Base-by-base conservation (phyloP, 2,888 invertebrate genomes). In the Drosophila pseudotalamancana region DNA sequence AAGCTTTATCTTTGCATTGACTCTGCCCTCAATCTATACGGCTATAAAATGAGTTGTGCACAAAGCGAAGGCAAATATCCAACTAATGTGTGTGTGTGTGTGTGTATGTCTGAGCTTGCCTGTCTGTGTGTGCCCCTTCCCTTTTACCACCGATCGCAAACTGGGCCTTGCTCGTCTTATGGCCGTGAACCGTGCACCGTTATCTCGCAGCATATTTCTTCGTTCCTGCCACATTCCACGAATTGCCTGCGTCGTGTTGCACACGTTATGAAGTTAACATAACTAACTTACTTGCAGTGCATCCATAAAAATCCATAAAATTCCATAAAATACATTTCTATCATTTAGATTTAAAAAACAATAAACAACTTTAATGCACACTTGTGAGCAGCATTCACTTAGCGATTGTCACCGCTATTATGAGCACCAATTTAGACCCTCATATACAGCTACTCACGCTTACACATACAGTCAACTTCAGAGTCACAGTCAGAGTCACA, bases 21-120 rank as follows among this genome's bases (percentile, higher is more conserved):
- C 61, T 57, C 61, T 55, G 86, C 79, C 79, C 85, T 80, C 85
- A 81, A 67, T 81, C 60, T 67, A 54, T 65, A 53, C 66, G 35
- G 62, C 62, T 62, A 34, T 32, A 45, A 51, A 63, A 63, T 64
- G 63, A 63, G 63, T 53, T 63, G 51, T 46, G 18, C 62, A 21
- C 63, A 46, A 62, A 45, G 63, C 63, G 31, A 63, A 56, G 12
- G 63, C 65, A 64, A 62, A 56, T 62, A 35, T 14, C 11, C 45
- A 56, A 32, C 48, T 6, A 42, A 16, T 12, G 8, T 34, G 4
- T 5, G 6, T 31, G 16, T 21, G 9, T 31, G 19, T 19, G 45
- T 6, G 5, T 16, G 25, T 49, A n/a, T 35, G 9, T 19, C 21
- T 27, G 14, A 16, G n/a, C 19, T 4, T 19, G 27, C 9, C 2